A percentile compares a stretch with the other conserved stretches of the same genome.
Evolutionary conservation across 2,113 vertebrate species (phyloP).

Genomic region (Tor tambroides): DNA sequence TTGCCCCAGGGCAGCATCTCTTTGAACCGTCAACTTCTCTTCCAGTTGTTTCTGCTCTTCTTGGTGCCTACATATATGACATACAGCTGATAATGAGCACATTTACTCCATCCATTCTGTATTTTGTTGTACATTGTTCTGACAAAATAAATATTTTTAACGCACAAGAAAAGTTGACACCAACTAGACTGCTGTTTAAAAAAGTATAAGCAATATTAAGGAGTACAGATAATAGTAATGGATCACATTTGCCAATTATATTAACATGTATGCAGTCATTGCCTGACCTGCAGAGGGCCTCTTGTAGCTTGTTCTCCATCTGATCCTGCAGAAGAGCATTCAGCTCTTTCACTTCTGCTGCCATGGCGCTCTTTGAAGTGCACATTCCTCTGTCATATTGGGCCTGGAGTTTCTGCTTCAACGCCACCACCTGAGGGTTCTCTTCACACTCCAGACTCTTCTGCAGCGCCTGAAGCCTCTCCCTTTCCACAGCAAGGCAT

Average conservation of each 20-base stretch:
- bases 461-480: conserved; percentile 75
- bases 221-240: neutral
- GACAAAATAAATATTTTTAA: neutral
- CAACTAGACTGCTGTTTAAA: neutral
- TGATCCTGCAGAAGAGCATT: conserved; percentile 71
- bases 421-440: conserved; percentile 55
- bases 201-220: neutral
- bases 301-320: conserved; percentile 70
- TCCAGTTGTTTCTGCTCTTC: conserved; percentile 76
- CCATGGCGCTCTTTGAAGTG: conserved; percentile 65
- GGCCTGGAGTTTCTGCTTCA: conserved; percentile 65
- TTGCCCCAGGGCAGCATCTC: conserved; percentile 74
- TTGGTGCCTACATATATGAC: conserved; percentile 74
- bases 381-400: conserved; percentile 69
- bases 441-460: conserved; percentile 69
- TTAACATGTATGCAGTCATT: neutral
- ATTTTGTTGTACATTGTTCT: neutral
- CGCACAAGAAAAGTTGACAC: no score
- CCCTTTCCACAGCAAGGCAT: conserved; percentile 76
- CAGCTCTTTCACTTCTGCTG: conserved; percentile 73
- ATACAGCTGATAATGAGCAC: neutral
- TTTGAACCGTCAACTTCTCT: conserved; percentile 72
- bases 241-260: no score
- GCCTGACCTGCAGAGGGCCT: conserved; percentile 79
- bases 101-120: neutral